Evolutionary conservation across 2,113 vertebrate species (phyloP), one percentile per base, ranked within the genome.

Genomic region (Colossoma macropomum): DNA sequence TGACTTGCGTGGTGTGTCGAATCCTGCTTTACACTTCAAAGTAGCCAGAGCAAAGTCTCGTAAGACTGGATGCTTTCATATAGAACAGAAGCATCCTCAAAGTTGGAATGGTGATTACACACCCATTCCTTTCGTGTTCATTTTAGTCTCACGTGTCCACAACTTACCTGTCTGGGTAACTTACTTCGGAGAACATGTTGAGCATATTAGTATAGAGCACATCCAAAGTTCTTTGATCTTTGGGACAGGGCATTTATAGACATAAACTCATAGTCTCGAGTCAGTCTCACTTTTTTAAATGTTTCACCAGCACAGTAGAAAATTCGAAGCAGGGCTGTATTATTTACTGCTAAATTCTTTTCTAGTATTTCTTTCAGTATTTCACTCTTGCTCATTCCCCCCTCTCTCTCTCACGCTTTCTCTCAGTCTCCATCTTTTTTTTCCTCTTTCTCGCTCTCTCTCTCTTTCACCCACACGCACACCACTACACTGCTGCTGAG

Each of bases 11-110:
- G n/a, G 2, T n/a, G 19, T 34, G 38, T 32, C 30, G 12, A 38
- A 56, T 71, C 27, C 63, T 74, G 21, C 87, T 91, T 91, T 88
- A 72, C 82, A 84, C 76, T 89, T 91, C 80, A 90, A 81, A 30
- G 79, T 69, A 79, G 69, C 38, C 41, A 8, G 62, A 34, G 23
- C 12, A 59, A 62, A 68, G 23, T 28, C 68, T 56, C n/a, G 2
- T 85, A 82, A 65, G 59, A 28, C 65, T 74, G 84, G 3, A 82
- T 56, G 82, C 68, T 81, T 10, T 79, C 65, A 66, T 62, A 27
- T 85, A 75, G 66, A 66, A 25, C 48, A 80, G 80, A 69, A 86
- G 81, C 30, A 68, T 80, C 59, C 72, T 88, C 41, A 82, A 77
- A 84, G 81, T 65, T 69, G 28, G 84, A 75, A 68, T 69, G 69